A percentile compares a stretch with the other conserved stretches of the same genome.
These are phyloP conservation scores for Volucella inflata DNA, from an alignment of 2,888 invertebrate genomes.

Conservation along the genomic window DNA sequence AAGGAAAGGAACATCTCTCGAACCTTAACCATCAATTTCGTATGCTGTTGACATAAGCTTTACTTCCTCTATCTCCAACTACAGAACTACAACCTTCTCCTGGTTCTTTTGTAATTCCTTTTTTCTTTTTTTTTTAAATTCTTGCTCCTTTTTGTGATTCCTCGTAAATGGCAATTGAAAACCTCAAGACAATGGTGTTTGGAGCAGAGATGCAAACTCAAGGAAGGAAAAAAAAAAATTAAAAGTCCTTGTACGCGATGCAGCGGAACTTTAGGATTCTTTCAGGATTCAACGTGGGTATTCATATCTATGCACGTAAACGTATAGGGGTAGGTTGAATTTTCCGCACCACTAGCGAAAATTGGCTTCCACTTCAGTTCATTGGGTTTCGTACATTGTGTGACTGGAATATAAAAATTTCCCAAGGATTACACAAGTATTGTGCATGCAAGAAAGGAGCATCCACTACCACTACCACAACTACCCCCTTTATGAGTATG, in stretches of 20 bases:
- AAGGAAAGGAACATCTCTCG: too few relatives aligned
- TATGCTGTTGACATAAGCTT: constrained; percentile 62
- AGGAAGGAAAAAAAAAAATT: too few relatives aligned
- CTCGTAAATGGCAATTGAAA: constrained; percentile 63
- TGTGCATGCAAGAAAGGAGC: neutral
- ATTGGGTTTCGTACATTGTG: constrained; percentile 56
- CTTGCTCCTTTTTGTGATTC: constrained; percentile 34
- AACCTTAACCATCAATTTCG: constrained; percentile 59
- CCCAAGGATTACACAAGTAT: constrained; percentile 28
- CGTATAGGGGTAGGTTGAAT: constrained; percentile 18
- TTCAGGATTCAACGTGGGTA: constrained; percentile 5
- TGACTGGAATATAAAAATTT: constrained; percentile 69
- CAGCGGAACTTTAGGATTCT: constrained; percentile 38
- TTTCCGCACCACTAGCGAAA: constrained; percentile 68
- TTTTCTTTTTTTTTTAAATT: constrained; percentile 14
- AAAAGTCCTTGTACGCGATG: constrained; percentile 52
- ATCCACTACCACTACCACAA: neutral
- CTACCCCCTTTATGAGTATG: neutral
- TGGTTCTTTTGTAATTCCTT: constrained; percentile 3
- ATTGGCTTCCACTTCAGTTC: constrained; percentile 72
- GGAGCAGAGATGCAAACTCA: constrained; percentile 47
- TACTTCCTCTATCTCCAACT: constrained; percentile 1
- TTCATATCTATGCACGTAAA: too few relatives aligned
- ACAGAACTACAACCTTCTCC: too few relatives aligned
- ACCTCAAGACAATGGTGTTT: constrained; percentile 60